Conservation (phyloP, 1,140 invertebrate species). For the Pogonognathellus flavescens region DNA sequence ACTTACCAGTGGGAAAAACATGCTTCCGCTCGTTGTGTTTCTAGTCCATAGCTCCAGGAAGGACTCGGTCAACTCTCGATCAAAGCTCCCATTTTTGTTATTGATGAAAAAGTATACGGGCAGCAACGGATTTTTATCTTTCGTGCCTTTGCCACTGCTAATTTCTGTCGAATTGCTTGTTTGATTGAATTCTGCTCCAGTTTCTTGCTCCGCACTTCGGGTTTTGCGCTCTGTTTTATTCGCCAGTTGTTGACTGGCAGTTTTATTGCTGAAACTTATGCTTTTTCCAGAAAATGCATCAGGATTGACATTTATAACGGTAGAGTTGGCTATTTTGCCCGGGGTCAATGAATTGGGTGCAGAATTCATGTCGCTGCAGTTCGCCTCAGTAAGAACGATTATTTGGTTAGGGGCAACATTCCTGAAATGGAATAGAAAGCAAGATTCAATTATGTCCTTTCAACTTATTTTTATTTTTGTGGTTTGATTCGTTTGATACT, state of each 20-base stretch:
- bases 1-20: slow-evolving; percentile 62
- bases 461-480: too few species aligned
- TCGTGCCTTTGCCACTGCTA: slow-evolving; percentile 6
- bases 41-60: slow-evolving; percentile 63
- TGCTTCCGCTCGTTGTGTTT: slow-evolving; percentile 13
- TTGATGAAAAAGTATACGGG: slow-evolving; percentile 66
- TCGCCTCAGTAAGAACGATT: slow-evolving; percentile 59
- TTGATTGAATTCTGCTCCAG: slow-evolving; percentile 25
- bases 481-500: too few species aligned
- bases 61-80: slow-evolving; percentile 62
- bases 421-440: slow-evolving; percentile 45
- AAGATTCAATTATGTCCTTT: background rate
- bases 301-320: background rate
- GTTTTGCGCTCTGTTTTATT: slow-evolving; percentile 29
- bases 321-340: background rate
- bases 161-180: slow-evolving; percentile 15
- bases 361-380: slow-evolving; percentile 57
- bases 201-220: slow-evolving; percentile 26
- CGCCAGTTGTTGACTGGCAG: background rate
- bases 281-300: slow-evolving; percentile 14
- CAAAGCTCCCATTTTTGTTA: slow-evolving; percentile 65
- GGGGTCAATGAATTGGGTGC: slow-evolving; percentile 36
- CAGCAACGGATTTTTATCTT: background rate
- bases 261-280: slow-evolving; percentile 15
- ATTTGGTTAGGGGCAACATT: slow-evolving; percentile 59